Conservation (phyloP, 2,888 invertebrate species). For the Drosophila nr. fundita region DNA sequence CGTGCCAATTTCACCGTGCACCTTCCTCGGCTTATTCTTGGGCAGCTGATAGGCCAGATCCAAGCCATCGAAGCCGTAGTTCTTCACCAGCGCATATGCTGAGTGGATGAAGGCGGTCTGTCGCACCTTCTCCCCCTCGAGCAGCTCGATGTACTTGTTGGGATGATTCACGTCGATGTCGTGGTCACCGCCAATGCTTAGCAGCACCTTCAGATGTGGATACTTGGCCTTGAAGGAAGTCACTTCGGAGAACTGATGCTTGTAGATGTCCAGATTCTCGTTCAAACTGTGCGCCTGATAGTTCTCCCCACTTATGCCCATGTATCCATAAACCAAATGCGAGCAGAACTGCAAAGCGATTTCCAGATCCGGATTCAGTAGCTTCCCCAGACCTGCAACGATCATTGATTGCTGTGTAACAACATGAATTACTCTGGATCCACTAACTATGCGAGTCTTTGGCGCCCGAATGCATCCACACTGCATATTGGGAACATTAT, state of each 20-base stretch:
- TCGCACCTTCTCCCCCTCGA: conserved; percentile 90
- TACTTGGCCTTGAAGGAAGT: conserved; percentile 89
- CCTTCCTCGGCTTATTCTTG: conserved; percentile 91
- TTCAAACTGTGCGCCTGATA: conserved; percentile 90
- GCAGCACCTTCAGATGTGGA: conserved; percentile 89
- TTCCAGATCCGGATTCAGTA: conserved; percentile 90
- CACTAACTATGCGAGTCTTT: conserved; percentile 5
- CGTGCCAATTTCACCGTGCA: conserved; percentile 87
- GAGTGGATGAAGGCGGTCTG: conserved; percentile 91
- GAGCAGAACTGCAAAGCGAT: conserved; percentile 91
- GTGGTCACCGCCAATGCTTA: conserved; percentile 91
- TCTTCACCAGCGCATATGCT: conserved; percentile 89
- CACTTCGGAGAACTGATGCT: conserved; percentile 90
- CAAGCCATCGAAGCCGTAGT: conserved; percentile 93
- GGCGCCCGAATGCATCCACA: conserved; percentile 7
- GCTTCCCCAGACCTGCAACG: conserved; percentile 90
- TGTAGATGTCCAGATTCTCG: conserved; percentile 89
- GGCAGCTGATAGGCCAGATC: conserved; percentile 95
- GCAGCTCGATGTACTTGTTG: conserved; percentile 89
- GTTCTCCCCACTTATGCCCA: conserved; percentile 89
- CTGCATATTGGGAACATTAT: conserved; percentile 3
- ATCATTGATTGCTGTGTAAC: conserved; percentile 15
- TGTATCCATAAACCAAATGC: conserved; percentile 92
- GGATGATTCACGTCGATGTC: conserved; percentile 88
- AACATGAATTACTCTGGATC: conserved; percentile 14